Conservation (phyloP, 2,797 vertebrate species). For the Artibeus lituratus region DNA sequence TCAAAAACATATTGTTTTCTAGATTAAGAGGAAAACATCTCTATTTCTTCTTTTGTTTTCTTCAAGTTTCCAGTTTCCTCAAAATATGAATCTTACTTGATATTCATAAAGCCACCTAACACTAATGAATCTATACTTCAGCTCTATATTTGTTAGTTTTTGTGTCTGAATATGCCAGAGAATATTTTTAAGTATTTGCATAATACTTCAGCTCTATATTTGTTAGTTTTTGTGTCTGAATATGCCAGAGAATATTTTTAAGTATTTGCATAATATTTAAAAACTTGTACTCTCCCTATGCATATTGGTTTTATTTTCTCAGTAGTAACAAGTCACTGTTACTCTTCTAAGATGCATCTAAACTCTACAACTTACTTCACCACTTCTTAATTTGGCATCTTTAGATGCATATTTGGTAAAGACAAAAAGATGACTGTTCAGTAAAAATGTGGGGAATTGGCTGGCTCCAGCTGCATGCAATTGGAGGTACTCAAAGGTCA, state of each 20-base stretch:
- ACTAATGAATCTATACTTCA: not conserved
- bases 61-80: not conserved
- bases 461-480: not conserved
- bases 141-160: not conserved
- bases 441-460: not conserved
- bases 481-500: not conserved
- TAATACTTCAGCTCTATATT: not conserved
- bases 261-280: not conserved
- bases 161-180: not conserved
- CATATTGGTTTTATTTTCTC: not conserved
- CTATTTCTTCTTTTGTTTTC: not conserved
- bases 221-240: not conserved
- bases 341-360: not conserved
- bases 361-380: not conserved
- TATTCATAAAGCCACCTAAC: not conserved
- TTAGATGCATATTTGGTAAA: not conserved
- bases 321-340: not conserved
- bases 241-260: not conserved
- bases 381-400: not conserved
- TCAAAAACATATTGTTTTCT: not conserved
- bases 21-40: not conserved
- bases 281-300: not conserved
- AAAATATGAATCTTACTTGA: not conserved
- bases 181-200: not conserved
- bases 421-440: not conserved